Conservation (phyloP, 2,797 vertebrate species). For the Anniella stebbinsi region DNA sequence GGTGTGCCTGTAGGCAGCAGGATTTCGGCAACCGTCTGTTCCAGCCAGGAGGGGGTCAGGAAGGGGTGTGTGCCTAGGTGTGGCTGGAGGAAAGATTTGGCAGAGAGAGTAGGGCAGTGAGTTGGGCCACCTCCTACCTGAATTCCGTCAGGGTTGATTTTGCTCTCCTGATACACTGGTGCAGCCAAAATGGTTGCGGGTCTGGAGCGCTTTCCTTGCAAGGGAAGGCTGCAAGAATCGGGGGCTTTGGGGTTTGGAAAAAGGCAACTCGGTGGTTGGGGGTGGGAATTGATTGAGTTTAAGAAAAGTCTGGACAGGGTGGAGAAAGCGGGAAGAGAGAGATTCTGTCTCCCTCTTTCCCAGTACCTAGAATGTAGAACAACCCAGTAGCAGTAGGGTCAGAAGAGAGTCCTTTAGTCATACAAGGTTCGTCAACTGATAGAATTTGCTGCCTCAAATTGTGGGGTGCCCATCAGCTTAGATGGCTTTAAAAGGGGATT, state of each 20-base stretch:
- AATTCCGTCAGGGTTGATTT: no score
- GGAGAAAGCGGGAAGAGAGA: neutral
- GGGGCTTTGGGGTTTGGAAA: neutral
- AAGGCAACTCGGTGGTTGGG: neutral
- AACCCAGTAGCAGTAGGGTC: no score
- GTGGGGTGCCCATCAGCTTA: no score
- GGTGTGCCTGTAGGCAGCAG: rapidly evolving
- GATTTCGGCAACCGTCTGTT: no score
- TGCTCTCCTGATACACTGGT: no score
- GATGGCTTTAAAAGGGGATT: no score
- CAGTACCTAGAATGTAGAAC: neutral
- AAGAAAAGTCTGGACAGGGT: neutral
- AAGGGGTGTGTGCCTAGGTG: no score
- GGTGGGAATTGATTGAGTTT: neutral
- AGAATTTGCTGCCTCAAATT: no score
- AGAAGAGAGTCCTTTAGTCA: no score
- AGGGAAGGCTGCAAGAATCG: neutral
- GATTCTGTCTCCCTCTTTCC: neutral
- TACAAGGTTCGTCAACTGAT: no score
- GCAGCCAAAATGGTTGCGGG: neutral
- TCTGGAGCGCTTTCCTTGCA: neutral
- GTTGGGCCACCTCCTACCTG: neutral
- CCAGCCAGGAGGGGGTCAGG: no score
- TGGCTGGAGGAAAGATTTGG: neutral
- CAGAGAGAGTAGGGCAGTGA: neutral